Conservation (phyloP, 2,113 vertebrate genomes). For the Thalassarche chlororhynchos region DNA sequence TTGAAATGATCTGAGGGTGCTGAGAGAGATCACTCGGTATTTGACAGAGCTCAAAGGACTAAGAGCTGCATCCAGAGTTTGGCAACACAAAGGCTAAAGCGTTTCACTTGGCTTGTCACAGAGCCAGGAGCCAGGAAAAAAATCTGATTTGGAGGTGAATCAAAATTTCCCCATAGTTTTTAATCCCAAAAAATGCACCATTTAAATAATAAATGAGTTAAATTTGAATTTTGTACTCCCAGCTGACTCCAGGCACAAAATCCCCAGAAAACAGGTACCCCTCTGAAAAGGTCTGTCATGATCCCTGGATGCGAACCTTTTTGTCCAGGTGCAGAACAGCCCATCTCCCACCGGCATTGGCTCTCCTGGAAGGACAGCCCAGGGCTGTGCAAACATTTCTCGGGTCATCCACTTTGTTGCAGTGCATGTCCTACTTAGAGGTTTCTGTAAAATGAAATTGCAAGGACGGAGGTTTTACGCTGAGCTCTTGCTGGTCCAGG, state of each 20-base stretch:
- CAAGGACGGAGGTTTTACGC: neutral
- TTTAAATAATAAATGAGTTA: neutral
- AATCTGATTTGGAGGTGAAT: neutral
- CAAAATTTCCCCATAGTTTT: neutral
- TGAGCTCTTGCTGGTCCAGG: neutral
- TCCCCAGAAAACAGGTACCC: neutral
- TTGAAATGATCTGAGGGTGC: neutral
- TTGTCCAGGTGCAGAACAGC: neutral
- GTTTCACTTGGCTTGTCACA: neutral
- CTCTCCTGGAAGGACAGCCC: neutral
- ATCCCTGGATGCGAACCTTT: neutral
- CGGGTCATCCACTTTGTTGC: neutral
- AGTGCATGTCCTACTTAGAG: neutral
- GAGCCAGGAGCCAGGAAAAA: neutral
- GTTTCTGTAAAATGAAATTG: neutral
- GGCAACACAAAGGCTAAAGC: neutral
- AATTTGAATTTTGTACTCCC: neutral
- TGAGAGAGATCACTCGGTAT: neutral
- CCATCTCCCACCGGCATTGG: fast-evolving
- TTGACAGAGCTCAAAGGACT: neutral
- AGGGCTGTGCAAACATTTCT: neutral
- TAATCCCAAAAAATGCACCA: neutral
- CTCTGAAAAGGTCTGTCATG: neutral
- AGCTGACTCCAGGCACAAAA: neutral
- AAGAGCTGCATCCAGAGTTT: neutral